These are phyloP conservation scores for Capromys pilorides DNA, from an alignment of 2,797 vertebrate genomes.

Conservation along the genomic window DNA sequence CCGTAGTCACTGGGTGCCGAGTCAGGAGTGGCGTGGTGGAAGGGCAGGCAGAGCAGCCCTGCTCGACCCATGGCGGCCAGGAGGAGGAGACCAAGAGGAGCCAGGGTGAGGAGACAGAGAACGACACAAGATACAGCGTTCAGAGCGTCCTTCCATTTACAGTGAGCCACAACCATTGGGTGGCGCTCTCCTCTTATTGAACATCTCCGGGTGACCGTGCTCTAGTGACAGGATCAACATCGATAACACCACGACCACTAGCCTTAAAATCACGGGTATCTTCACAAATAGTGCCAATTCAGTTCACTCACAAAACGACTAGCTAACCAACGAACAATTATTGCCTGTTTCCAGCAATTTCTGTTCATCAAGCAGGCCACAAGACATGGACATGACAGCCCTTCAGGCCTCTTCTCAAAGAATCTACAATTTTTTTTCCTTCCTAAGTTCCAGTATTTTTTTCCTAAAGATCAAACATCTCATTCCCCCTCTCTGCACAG, in stretches of 20 bases:
- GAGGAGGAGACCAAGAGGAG: neutral
- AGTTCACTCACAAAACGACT: neutral
- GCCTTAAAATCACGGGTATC: neutral
- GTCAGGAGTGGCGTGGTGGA: neutral
- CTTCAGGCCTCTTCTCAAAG: neutral
- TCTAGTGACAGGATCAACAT: neutral
- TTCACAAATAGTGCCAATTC: neutral
- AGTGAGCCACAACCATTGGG: neutral
- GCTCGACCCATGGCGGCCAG: neutral
- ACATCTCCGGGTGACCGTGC: neutral
- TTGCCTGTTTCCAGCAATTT: neutral
- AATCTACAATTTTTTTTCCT: neutral
- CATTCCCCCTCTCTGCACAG: neutral
- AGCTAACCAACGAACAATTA: neutral
- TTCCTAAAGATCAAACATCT: neutral
- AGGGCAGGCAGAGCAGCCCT: neutral
- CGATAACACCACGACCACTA: neutral
- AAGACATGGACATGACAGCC: neutral
- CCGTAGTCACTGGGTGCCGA: neutral
- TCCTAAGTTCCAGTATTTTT: neutral
- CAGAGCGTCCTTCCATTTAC: neutral
- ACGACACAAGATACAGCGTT: neutral
- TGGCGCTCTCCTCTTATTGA: neutral
- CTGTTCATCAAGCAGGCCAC: neutral
- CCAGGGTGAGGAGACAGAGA: neutral